Evolutionary conservation across 2,113 vertebrate genomes (phyloP).

Genomic region (Cavia porcellus): DNA sequence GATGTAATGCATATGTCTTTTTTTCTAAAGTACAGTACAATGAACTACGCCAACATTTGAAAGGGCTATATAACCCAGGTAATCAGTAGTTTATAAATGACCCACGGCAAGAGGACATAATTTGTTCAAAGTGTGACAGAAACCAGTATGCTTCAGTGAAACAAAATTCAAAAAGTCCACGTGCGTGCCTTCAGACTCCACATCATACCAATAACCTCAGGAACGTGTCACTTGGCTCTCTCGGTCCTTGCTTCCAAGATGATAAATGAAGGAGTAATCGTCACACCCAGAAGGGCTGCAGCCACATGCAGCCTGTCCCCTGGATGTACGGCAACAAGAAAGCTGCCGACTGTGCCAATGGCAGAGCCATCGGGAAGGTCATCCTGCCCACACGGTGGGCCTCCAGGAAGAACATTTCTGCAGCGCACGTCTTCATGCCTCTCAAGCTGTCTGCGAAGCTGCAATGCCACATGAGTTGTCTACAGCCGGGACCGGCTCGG

Average conservation of each 20-base stretch:
- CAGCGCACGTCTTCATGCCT: neutral
- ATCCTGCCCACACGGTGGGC: neutral
- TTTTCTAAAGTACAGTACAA: neutral
- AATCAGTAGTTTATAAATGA: neutral
- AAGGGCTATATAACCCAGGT: neutral
- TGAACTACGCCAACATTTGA: neutral
- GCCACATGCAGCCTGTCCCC: neutral
- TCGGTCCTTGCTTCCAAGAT: neutral
- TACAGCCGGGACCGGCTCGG: neutral
- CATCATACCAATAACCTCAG: too few relatives aligned
- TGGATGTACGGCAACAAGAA: neutral
- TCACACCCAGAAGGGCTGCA: neutral
- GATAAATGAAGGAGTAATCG: neutral
- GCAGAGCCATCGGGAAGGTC: neutral
- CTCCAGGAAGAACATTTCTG: neutral
- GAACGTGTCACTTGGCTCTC: neutral
- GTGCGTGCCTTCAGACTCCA: neutral
- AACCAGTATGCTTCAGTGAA: neutral
- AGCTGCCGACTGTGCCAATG: neutral
- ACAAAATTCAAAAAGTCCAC: neutral
- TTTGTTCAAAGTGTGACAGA: neutral
- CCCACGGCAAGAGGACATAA: neutral
- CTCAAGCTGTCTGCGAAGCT: neutral
- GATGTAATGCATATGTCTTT: neutral
- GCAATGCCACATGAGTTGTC: neutral